Evolutionary conservation across 2,888 invertebrate genomes (phyloP), one percentile per base, ranked within the genome.

Genomic region (Ethmia dodecea): DNA sequence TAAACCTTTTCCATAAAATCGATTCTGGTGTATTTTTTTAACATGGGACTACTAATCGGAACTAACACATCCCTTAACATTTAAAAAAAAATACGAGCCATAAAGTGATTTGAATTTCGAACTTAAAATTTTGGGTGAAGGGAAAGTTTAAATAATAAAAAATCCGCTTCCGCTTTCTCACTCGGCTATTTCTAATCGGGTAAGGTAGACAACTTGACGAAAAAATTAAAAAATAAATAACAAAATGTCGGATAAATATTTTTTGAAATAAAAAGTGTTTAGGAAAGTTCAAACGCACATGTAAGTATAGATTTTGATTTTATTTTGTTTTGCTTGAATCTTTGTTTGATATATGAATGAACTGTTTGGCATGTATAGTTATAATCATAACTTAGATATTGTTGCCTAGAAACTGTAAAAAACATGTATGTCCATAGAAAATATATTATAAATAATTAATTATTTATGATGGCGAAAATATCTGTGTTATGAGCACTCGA

Each of bases 1-100:
- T 78, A 81, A 76, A 83, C 76, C 83, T 80, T 81, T 81, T 77
- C 81, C 77, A 81, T 83, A 77, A 83, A 84, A 84, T 83, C 80
- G 64, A 83, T 42, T 60, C 60, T 76, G 83, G 84, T 83, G 84
- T 86, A 84, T 84, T 86, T 69, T 86, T 86, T 84, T 86, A 86
- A 86, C 83, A 83, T 84, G 86, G 84, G 86, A 58, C 53, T 74
- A 86, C 84, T 86, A 84, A 86, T 86, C 50, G 52, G 72, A 58
- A 83, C 84, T 84, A 84, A 84, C 80, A 55, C 37, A 36, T 58
- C 53, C 60, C 48, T 35, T 63, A 61, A 61, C 56, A 49, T 30
- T 34, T 39, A 37, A 49, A 48, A 40, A 45, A 49, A 39, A 49
- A 42, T 43, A 43, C 39, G 52, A 60, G 60, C 61, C 61, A 59